These are phyloP conservation scores for Acanthurus tractus DNA, from an alignment of 2,797 vertebrate genomes.

Conservation along the genomic window DNA sequence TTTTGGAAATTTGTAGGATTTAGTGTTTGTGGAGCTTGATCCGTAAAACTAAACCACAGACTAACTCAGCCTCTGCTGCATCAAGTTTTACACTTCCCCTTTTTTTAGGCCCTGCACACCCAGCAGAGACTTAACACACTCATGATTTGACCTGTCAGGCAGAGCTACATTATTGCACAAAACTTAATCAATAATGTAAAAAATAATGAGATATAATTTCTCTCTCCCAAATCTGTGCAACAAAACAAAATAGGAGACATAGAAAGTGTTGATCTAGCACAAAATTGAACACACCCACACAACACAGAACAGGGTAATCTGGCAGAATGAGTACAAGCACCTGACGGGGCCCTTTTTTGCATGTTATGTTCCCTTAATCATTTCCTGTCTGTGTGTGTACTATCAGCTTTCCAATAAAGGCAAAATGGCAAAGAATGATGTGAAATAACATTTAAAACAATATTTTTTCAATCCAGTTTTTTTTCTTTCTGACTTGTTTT, in stretches of 20 bases:
- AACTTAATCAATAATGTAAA: not conserved
- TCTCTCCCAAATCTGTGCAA: not conserved
- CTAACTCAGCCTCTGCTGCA: not conserved
- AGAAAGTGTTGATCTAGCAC: not conserved
- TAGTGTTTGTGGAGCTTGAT: too few species aligned
- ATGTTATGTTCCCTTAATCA: not conserved
- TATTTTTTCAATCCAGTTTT: not conserved
- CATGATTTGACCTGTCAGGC: not conserved
- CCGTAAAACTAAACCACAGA: too few species aligned
- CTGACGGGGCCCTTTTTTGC: not conserved
- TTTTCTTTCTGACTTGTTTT: slow-evolving; percentile 1
- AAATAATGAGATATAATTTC: not conserved
- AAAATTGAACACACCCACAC: too few species aligned
- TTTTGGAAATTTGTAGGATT: too few species aligned
- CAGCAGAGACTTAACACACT: not conserved
- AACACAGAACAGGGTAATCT: not conserved
- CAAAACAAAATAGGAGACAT: not conserved
- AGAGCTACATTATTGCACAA: not conserved
- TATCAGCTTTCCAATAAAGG: not conserved
- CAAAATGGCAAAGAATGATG: not conserved
- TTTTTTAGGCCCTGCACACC: too few species aligned
- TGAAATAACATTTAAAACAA: not conserved
- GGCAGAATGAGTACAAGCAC: not conserved
- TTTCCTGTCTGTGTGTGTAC: not conserved
- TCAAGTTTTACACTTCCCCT: not conserved